Base-by-base conservation (phyloP, 2,797 vertebrate species). In the Cottoperca gobio region DNA sequence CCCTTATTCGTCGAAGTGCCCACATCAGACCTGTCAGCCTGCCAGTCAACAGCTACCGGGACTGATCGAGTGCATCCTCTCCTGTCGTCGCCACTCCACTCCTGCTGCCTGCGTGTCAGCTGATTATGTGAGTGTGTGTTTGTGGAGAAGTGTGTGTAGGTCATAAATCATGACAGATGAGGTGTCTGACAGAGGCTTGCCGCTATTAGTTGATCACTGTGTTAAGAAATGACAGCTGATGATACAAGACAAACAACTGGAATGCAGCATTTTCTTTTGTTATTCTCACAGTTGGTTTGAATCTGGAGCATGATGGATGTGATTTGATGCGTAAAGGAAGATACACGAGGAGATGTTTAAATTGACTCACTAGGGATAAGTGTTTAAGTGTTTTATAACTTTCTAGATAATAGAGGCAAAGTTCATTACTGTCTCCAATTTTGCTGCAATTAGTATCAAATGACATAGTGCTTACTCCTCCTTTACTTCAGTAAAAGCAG, bases 121-220 rank as follows among this genome's bases (percentile, higher is more conserved):
- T 81, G 43, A 83, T 72, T 73, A 69, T 78, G 60, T 72, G 70
- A 76, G 57, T 45, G 63, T 49, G 52, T 63, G 52, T 70, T 73
- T 73, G 61, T 12, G 16, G 60, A 53, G 42, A 67, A 21, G 28
- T 43, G 61, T 67, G 70, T 54, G 59, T 5, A 40, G 61, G 71
- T 82, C 83, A 78, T 84, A 74, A 84, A 88, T 87, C 84, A 84
- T 26, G 72, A 78, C 57, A 72, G 76, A 84, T 70, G 76, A 88
- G 82, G 67, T 78, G 76, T 82, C 83, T 71, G 43, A 83, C 37
- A 52, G 57, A 31, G 68, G 40, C 46, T 39, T 40, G 66, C 50
- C 3, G 3, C 54, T 57, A 61, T 81, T 60, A 80, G 80, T 59
- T 82, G 77, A 86, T 88, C 77, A 71, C 83, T 84, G 73, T 88